Evolutionary conservation across 2,888 invertebrate genomes (phyloP), one percentile per base, ranked within the genome.

Genomic region (Patella pellucida): DNA sequence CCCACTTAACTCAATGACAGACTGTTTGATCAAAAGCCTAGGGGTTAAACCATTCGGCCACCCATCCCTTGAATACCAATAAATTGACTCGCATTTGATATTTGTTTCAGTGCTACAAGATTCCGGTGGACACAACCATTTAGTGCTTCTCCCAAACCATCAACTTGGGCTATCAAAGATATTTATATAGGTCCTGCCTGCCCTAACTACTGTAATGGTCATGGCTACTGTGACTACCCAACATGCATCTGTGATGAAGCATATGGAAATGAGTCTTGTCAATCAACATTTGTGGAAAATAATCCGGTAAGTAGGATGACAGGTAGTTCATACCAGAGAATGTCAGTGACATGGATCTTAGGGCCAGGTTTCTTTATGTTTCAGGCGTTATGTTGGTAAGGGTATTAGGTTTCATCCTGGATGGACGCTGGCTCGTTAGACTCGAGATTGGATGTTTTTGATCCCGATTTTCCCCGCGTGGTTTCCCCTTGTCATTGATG

Each of bases 131-230:
- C 79, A 16, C 91, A 91, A 79, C 83, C 85, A 9, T 69, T 79
- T 52, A 74, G 76, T 16, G 79, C 78, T 15, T 79, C 19, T 41
- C 80, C 73, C 74, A 80, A 75, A 73, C 78, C 74, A 9, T 67
- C 73, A 19, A 79, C 82, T 19, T 91, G 91, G 91, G 91, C 89
- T 16, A 75, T 91, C 4, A 86, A 86, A 51, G 88, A 90, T 78
- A 83, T 91, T 56, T 91, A 91, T 79, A 89, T 91, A 50, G 91
- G 91, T 7, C 88, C 87, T 7, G 85, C 88, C 2, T 91, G 91
- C 81, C 78, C 81, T 1, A 83, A 85, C 54, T 79, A 88, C 76
- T 91, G 91, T 81, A 84, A 86, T 77, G 91, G 91, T 0, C 90
- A 90, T 79, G 91, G 91, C 16, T 81, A 82, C 73, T 91, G 91